Evolutionary conservation across 2,113 vertebrate species (phyloP), one percentile per base, ranked within the genome.

Genomic region (Callithrix jacchus): DNA sequence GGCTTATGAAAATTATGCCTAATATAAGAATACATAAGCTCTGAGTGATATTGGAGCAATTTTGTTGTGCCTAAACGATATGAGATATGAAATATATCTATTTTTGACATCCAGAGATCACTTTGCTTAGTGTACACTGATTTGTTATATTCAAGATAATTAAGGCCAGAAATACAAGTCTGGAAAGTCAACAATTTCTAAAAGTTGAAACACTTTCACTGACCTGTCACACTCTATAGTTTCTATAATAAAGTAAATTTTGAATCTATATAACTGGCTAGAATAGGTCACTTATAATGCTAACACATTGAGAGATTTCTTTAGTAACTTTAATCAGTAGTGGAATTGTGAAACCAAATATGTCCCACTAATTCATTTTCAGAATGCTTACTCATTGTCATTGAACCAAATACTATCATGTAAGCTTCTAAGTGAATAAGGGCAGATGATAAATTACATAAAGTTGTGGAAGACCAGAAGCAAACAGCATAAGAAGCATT

Each of bases 201-300:
- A 89, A 96, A 94, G 80, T 87, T 82, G 64, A 96, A 92, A 87
- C 35, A 58, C 6, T 92, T 93, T 94, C 80, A 86, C 73, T 86
- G 66, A 74, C 40, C 61, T 61, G 3, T 90, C 86, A 79, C 82
- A 79, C 32, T 80, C n/a, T 79, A 83, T 5, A 87, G 52, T 61
- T 87, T 89, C 54, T 7, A 64, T 87, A 87, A 82, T 40, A 93
- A 80, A 18, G 8, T 58, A 94, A 80, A 16, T 81, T 93, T 71
- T 87, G 73, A 83, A 91, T 52, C 68, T 37, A 32, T 20, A 90
- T 37, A 66, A 45, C n/a, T 68, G 91, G 61, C 23, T 73, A 91
- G 73, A 94, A 85, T 2, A 35, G 25, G 18, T 35, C 93, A 73
- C 64, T 83, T 95, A 87, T n/a, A 56, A 86, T 70, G 83, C 27